Base-by-base conservation (phyloP, 1,140 invertebrate genomes). In the Temnothorax longispinosus region DNA sequence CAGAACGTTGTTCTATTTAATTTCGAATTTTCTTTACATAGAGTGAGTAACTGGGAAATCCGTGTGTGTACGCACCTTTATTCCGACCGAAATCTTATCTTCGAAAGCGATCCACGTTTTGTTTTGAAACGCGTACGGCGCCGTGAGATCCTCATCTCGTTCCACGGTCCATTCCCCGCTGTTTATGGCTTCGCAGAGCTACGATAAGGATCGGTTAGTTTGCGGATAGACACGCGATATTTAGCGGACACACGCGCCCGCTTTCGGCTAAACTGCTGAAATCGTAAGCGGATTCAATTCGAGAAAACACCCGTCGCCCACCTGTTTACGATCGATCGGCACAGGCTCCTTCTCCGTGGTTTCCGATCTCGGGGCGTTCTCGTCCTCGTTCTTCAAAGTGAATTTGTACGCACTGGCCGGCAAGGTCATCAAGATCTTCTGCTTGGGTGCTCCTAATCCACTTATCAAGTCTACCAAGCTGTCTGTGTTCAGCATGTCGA, bases 401-500 rank as follows among this genome's bases (percentile, higher is more conserved):
- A 98, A 98, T 94, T 96, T 95, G 80, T 96, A 96, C 0, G 96
- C 97, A 27, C 96, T 97, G 0, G 97, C 96, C 2, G 97, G 97
- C 10, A 97, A 93, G n/a, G 97, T 96, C 87, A 98, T 95, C 8
- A 98, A 94, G 10, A 98, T 93, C 93, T 97, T 97, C 1, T 96
- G 96, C 38, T 97, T 96, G 2, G 97, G 96, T 2, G 96, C 97
- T 62, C 97, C 97, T 50, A 98, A 95, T 35, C 97, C 97, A 10
- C 96, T 96, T 1, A 97, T 96, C 60, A 98, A 95, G 94, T 98
- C 97, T 47, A 98, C 96, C 41, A 98, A 94, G 38, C 97, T 98
- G 93, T 98, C 97, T 75, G 97, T 97, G 90, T 98, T 98, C 86
- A 97, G 96, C 95, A 98, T 97, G 90, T 98, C 97, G 94, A 97